phyloP scores from a whole-genome alignment of 2,797 vertebrate genomes.

The Cossypha niveicapilla region DNA sequence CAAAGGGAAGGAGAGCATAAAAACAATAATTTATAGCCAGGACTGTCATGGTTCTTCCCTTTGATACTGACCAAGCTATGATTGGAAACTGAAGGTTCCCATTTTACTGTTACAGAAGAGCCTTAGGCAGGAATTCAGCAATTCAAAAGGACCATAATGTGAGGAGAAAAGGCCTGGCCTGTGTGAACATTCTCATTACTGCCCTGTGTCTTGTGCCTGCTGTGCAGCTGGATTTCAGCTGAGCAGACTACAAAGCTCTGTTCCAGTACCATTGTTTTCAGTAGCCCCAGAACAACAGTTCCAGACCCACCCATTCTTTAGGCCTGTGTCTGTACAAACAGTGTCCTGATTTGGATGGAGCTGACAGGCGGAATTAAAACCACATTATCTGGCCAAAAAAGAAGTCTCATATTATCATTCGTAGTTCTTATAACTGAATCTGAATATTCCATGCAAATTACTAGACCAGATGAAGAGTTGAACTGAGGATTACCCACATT shows the following conservation, averaged over 20 bases:
- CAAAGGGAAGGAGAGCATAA: neutral
- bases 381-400: neutral
- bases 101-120: neutral
- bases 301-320: neutral
- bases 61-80: neutral
- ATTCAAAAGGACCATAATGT: neutral
- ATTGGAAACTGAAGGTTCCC: neutral
- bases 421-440: neutral
- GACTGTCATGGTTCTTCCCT: neutral
- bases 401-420: neutral
- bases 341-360: neutral
- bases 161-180: neutral
- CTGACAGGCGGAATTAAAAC: neutral
- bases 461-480: neutral
- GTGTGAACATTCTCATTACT: neutral
- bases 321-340: neutral
- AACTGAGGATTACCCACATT: neutral
- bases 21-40: neutral
- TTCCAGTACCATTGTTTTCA: neutral
- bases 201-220: neutral
- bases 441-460: neutral
- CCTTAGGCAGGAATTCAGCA: neutral
- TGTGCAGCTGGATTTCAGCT: neutral
- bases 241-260: neutral
- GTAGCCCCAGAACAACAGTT: neutral